phyloP scores from a whole-genome alignment of 2,888 invertebrate species.

The Drosophila setosimentum region DNA sequence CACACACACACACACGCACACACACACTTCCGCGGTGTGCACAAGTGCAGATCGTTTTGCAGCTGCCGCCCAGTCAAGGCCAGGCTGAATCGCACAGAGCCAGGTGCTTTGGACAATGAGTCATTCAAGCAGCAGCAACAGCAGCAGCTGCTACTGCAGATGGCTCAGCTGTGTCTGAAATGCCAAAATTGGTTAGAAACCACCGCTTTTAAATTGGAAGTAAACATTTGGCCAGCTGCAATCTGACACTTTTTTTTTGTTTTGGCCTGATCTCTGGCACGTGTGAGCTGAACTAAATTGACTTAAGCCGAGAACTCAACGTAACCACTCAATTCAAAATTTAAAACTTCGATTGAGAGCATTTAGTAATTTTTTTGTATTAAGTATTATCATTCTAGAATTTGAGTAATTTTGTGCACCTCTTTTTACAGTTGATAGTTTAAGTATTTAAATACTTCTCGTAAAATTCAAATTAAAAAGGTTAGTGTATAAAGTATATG shows the following conservation, averaged over 20 bases:
- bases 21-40: conserved; percentile 25
- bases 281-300: conserved; percentile 7
- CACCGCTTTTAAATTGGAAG: conserved; percentile 17
- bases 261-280: conserved; percentile 16
- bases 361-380: neutral
- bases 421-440: neutral
- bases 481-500: no score
- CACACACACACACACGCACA: conserved; percentile 8
- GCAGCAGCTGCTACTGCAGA: conserved; percentile 46
- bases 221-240: conserved; percentile 33
- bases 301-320: neutral
- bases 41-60: conserved; percentile 52
- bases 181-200: conserved; percentile 25
- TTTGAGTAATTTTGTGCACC: neutral
- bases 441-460: neutral
- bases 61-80: conserved; percentile 58
- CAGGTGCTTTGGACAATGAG: conserved; percentile 29
- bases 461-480: neutral
- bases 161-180: conserved; percentile 20
- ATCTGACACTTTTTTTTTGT: conserved; percentile 7
- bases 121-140: conserved; percentile 30
- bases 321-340: neutral
- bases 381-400: neutral
- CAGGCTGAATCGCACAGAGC: conserved; percentile 26
- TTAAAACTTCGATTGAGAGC: neutral